These are phyloP conservation scores for Cephus rjabovi DNA, from an alignment of 2,888 invertebrate species.

Conservation along the genomic window DNA sequence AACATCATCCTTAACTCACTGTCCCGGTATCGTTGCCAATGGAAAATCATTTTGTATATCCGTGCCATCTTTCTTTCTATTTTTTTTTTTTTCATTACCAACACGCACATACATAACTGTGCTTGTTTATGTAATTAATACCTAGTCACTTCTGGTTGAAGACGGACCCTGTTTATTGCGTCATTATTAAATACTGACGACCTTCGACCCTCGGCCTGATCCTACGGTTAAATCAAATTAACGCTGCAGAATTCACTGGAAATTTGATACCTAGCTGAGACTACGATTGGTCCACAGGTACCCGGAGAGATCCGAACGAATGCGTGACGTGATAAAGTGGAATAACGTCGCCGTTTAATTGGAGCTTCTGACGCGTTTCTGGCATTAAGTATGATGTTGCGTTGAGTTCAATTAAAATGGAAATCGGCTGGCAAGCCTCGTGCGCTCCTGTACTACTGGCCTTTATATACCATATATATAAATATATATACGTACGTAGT, in stretches of 20 bases:
- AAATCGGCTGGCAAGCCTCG: slow-evolving; percentile 47
- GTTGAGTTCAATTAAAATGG: slow-evolving; percentile 66
- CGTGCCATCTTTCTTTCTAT: no score
- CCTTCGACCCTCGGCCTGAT: background rate
- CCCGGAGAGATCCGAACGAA: slow-evolving; percentile 18
- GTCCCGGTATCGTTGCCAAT: no score
- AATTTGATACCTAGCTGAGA: background rate
- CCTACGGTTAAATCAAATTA: background rate
- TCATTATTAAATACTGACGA: background rate
- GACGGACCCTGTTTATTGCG: background rate
- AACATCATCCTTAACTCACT: slow-evolving; percentile 30
- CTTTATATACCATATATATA: background rate
- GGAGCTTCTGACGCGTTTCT: slow-evolving; percentile 57
- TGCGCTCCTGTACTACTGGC: background rate
- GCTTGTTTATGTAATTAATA: no score
- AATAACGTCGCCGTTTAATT: slow-evolving; percentile 60
- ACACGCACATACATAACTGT: background rate
- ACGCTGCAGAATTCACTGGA: background rate
- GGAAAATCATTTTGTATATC: no score
- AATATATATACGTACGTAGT: no score
- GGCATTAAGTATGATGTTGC: slow-evolving; percentile 65
- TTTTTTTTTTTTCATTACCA: background rate
- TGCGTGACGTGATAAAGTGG: slow-evolving; percentile 51
- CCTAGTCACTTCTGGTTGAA: background rate
- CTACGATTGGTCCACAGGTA: background rate